A percentile compares a stretch with the other conserved stretches of the same genome.
Conservation (phyloP, 2,113 vertebrate genomes). For the Ahaetulla prasina region DNA sequence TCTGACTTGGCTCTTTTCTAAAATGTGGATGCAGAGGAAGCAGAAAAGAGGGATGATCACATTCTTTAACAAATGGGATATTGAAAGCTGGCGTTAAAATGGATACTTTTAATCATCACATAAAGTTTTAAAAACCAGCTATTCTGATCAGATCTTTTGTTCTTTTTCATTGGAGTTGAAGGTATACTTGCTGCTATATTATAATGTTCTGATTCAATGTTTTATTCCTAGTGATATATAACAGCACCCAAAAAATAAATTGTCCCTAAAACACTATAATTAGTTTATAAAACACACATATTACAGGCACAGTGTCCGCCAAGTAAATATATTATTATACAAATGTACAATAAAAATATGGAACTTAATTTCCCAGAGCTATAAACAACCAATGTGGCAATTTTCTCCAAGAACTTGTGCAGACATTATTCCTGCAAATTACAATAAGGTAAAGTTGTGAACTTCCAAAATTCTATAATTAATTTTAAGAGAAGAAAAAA, state of each 20-base stretch:
- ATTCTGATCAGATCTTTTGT: neutral
- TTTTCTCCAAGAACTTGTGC: constrained; percentile 51
- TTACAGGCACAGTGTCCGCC: constrained; percentile 32
- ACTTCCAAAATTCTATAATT: constrained; percentile 63
- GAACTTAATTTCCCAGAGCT: constrained; percentile 46
- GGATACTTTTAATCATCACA: neutral
- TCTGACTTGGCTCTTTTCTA: neutral
- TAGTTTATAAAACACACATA: constrained; percentile 34
- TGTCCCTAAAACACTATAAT: constrained; percentile 46
- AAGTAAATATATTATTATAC: constrained; percentile 11
- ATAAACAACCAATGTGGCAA: constrained; percentile 53
- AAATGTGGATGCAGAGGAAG: neutral
- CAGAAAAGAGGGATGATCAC: neutral
- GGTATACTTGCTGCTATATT: constrained; percentile 19
- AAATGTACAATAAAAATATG: constrained; percentile 52
- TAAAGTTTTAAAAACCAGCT: constrained; percentile 27
- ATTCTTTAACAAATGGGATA: neutral
- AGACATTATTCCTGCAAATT: constrained; percentile 49
- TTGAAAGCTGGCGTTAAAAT: constrained; percentile 25
- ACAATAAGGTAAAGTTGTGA: constrained; percentile 44
- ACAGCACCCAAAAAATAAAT: constrained; percentile 48
- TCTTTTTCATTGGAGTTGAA: constrained; percentile 22
- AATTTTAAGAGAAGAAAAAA: constrained; percentile 47
- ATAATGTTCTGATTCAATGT: constrained; percentile 29
- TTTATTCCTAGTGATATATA: constrained; percentile 47